Evolutionary conservation across 2,888 invertebrate species (phyloP).

Genomic region (Agapostemon virescens): DNA sequence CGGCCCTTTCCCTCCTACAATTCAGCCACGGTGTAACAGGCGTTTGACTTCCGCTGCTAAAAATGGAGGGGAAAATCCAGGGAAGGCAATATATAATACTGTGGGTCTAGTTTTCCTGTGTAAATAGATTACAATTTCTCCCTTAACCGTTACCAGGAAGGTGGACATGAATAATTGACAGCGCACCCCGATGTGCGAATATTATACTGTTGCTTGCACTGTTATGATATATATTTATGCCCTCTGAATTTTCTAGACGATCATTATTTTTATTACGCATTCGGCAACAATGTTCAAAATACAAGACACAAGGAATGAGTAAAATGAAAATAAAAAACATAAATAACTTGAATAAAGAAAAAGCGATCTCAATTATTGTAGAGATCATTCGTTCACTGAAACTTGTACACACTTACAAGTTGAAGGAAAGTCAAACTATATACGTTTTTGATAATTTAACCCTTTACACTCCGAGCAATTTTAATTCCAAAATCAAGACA

Average conservation of each 20-base stretch:
- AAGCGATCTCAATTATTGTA: too few species aligned
- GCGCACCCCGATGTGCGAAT: background rate
- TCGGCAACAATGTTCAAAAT: background rate
- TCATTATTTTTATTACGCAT: background rate
- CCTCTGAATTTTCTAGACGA: background rate
- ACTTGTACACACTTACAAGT: too few species aligned
- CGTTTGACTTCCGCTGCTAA: slow-evolving; percentile 45
- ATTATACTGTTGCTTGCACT: background rate
- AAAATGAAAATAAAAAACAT: too few species aligned
- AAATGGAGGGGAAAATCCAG: slow-evolving; percentile 36
- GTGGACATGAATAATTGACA: slow-evolving; percentile 16
- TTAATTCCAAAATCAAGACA: too few species aligned
- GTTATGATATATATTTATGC: background rate
- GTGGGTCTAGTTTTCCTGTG: slow-evolving; percentile 8
- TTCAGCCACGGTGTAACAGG: slow-evolving; percentile 23
- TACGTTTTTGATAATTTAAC: too few species aligned
- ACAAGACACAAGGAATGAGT: background rate
- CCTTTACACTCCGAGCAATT: too few species aligned
- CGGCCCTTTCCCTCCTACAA: slow-evolving; percentile 36
- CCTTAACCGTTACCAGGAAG: background rate
- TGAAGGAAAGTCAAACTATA: too few species aligned
- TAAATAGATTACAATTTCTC: slow-evolving; percentile 21
- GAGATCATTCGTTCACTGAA: too few species aligned
- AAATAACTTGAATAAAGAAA: too few species aligned
- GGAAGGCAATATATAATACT: slow-evolving; percentile 6